Conservation (phyloP, 2,797 vertebrate species). For the Paguma larvata region DNA sequence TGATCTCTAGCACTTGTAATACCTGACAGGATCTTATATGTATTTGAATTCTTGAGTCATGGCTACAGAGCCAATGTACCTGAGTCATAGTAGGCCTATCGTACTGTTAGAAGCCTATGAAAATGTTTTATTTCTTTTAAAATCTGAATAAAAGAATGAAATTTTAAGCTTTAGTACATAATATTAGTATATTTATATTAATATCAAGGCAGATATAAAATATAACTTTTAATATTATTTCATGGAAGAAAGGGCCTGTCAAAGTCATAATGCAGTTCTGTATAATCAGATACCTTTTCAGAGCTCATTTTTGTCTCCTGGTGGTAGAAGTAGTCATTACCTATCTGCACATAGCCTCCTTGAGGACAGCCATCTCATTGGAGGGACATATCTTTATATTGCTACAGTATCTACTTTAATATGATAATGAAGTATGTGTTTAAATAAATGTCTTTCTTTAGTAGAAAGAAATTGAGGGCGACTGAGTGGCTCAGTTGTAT, state of each 20-base stretch:
- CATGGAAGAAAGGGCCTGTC: background rate
- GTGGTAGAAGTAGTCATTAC: background rate
- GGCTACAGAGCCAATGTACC: background rate
- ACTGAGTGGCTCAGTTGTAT: too few species aligned
- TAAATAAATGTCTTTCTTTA: background rate
- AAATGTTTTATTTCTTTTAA: constrained; percentile 25
- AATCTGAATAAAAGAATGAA: background rate
- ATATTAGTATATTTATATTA: background rate
- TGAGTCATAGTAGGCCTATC: fast-evolving
- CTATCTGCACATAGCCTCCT: background rate
- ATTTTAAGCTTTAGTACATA: background rate
- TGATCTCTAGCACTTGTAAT: background rate
- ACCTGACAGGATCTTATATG: background rate
- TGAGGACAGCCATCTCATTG: background rate
- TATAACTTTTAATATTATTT: background rate
- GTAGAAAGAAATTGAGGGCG: background rate
- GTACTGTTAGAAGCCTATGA: background rate
- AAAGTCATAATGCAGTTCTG: background rate
- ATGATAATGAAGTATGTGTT: background rate
- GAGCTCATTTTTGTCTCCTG: background rate
- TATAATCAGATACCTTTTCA: background rate
- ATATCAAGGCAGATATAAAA: background rate
- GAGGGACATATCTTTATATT: background rate
- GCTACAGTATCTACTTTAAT: background rate
- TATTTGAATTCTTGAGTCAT: background rate